Conservation (phyloP, 1,140 invertebrate genomes). For the Kradibia gibbosae region DNA sequence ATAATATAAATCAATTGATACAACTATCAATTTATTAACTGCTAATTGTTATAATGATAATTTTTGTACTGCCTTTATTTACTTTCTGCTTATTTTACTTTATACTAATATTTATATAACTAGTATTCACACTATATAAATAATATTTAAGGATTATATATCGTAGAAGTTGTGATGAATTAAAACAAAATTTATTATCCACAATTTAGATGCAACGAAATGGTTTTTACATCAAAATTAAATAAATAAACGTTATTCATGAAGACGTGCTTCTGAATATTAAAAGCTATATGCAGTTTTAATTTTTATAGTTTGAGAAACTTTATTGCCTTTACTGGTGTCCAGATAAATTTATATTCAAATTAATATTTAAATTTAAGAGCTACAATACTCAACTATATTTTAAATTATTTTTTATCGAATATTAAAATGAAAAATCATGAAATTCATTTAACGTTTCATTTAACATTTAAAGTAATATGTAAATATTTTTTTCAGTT, state of each 20-base stretch:
- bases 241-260: neutral
- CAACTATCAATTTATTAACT: no score
- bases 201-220: no score
- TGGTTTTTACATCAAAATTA: neutral
- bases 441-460: neutral
- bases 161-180: no score
- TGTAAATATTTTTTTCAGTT: no score
- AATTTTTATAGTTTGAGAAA: neutral
- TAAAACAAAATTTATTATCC: no score
- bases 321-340: slow-evolving; percentile 19
- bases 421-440: neutral
- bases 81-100: no score
- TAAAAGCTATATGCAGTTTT: slow-evolving; percentile 7
- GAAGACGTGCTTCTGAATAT: neutral
- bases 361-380: neutral
- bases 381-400: neutral
- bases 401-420: neutral
- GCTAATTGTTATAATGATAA: no score
- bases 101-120: no score
- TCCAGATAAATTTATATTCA: neutral
- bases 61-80: no score
- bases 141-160: no score
- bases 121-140: no score
- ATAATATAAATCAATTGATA: no score
- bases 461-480: neutral